Evolutionary conservation across 2,888 invertebrate genomes (phyloP).

Genomic region (Tachystola acroxantha): DNA sequence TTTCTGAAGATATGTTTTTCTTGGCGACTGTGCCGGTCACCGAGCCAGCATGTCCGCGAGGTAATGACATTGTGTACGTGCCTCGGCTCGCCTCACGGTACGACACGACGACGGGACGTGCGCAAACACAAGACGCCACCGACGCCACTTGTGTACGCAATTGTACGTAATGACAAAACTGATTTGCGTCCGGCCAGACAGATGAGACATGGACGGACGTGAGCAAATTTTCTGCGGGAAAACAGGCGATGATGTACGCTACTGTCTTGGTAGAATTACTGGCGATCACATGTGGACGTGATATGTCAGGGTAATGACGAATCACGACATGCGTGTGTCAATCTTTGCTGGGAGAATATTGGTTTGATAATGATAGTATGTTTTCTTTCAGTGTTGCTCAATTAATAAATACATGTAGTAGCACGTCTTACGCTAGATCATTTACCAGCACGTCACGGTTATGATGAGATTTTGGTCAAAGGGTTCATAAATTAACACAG

Average conservation of each 20-base stretch:
- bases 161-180: slow-evolving; percentile 35
- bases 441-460: too few relatives aligned
- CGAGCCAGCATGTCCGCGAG: slow-evolving; percentile 33
- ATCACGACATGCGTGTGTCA: slow-evolving; percentile 21
- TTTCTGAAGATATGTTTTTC: slow-evolving; percentile 21
- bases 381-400: too few relatives aligned
- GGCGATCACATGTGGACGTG: slow-evolving; percentile 1
- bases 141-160: slow-evolving; percentile 30
- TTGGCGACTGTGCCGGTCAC: slow-evolving; percentile 29
- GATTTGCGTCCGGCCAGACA: slow-evolving; percentile 31
- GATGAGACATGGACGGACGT: slow-evolving; percentile 43
- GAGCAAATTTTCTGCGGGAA: slow-evolving; percentile 39
- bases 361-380: too few relatives aligned
- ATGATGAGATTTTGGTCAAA: too few relatives aligned
- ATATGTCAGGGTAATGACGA: slow-evolving; percentile 17
- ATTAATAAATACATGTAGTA: too few relatives aligned
- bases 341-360: slow-evolving; percentile 7
- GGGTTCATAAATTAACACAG: too few relatives aligned
- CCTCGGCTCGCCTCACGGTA: slow-evolving; percentile 39
- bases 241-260: slow-evolving; percentile 11
- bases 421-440: too few relatives aligned
- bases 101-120: slow-evolving; percentile 33
- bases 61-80: slow-evolving; percentile 67
- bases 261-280: slow-evolving; percentile 13
- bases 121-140: slow-evolving; percentile 45